Evolutionary conservation across 2,888 invertebrate species (phyloP), one percentile per base, ranked within the genome.

Genomic region (Agrochola litura): DNA sequence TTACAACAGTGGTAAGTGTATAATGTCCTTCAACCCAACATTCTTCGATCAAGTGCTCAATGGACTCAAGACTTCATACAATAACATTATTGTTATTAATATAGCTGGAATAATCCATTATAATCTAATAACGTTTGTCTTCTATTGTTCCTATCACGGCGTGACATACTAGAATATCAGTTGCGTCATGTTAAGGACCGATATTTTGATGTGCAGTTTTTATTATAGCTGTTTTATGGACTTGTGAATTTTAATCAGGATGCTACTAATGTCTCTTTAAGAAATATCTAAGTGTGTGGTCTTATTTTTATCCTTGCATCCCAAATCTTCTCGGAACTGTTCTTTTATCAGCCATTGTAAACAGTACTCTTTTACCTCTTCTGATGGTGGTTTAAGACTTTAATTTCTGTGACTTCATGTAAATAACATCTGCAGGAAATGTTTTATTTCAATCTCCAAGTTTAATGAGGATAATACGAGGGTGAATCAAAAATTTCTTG

Each of bases 31-130:
- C 43, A 67, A 56, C 37, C n/a, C 9, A 16, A 49, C 25, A 58
- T 68, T 67, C 58, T 49, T 64, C 37, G 30, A 61, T 0, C 37
- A 25, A 65, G 14, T 49, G 30, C 30, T 71, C 43, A 83, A 70
- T 61, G 37, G 22, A 37, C 8, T 58, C 60, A 65, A 30, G 12
- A 70, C 54, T 43, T 14, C 37, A 85, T 43, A 69, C 71, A 74
- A 72, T 74, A 82, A 78, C 72, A 74, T 74, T 72, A 78, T 74
- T 74, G 65, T 78, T 70, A 82, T 78, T 19, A 63, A 78, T 79
- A 85, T 71, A 83, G 73, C 52, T 58, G 68, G 46, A 64, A 75
- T 76, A 71, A 79, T 83, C 73, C 68, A 84, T 84, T 84, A 83
- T 30, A 46, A 66, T 67, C 64, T 56, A 54, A 46, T 77, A 72